Percentiles rank a stretch among this genome's conserved stretches.
Evolutionary conservation across 2,113 vertebrate species (phyloP).

Genomic region (Dermatemys mawii): DNA sequence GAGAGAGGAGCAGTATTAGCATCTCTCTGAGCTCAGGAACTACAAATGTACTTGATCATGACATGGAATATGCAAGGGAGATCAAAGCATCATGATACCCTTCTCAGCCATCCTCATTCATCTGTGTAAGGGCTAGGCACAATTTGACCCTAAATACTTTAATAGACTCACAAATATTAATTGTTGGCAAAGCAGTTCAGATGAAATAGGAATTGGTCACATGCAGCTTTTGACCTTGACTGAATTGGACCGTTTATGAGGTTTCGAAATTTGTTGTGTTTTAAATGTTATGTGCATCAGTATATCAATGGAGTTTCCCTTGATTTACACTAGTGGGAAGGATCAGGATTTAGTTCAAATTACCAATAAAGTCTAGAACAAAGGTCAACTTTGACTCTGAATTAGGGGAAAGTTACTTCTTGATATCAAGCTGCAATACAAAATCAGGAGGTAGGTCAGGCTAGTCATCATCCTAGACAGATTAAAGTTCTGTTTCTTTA

Average conservation of each 20-base stretch:
- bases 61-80: not conserved
- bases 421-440: not conserved
- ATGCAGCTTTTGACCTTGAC: not conserved
- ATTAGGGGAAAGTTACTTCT: not conserved
- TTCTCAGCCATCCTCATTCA: not conserved
- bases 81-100: not conserved
- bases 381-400: not conserved
- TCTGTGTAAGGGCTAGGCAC: not conserved
- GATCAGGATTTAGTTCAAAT: not conserved
- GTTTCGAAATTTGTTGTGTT: not conserved
- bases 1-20: not conserved
- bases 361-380: not conserved
- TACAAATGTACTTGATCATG: not conserved
- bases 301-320: not conserved
- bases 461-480: not conserved
- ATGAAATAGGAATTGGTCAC: not conserved
- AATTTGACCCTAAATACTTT: not conserved
- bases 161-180: not conserved
- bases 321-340: not conserved
- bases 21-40: not conserved
- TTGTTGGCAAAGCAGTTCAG: not conserved
- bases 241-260: not conserved
- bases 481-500: not conserved
- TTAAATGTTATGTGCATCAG: not conserved
- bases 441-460: not conserved